Percentiles rank a stretch among this genome's conserved stretches.
phyloP scores from a whole-genome alignment of 2,113 vertebrate species.

The Catharus minimus region DNA sequence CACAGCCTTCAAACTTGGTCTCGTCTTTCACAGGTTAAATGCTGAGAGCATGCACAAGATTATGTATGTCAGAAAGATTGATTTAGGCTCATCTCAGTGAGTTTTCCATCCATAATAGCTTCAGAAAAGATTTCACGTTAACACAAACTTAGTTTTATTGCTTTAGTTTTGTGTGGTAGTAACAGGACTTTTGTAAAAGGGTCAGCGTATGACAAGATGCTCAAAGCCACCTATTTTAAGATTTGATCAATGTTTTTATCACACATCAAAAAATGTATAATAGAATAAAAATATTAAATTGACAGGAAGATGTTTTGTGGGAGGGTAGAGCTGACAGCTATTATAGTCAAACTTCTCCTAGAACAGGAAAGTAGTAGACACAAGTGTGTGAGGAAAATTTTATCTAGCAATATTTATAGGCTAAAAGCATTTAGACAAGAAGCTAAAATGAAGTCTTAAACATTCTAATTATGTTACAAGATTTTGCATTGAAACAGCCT shows the following conservation, averaged over 20 bases:
- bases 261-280: background rate
- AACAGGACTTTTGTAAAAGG: background rate
- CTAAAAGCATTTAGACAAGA: background rate
- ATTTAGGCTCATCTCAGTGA: background rate
- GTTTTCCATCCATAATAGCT: background rate
- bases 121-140: background rate
- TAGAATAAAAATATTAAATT: background rate
- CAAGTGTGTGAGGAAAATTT: background rate
- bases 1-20: background rate
- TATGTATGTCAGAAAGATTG: background rate
- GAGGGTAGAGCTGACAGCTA: background rate
- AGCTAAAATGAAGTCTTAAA: background rate
- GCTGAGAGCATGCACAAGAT: background rate
- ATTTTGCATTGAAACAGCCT: background rate
- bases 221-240: background rate
- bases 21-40: background rate
- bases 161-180: background rate
- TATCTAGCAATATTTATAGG: background rate
- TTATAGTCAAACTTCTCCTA: background rate
- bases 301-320: background rate
- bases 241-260: background rate
- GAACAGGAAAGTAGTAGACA: background rate
- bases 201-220: background rate
- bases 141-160: background rate
- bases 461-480: background rate